Base-by-base conservation (phyloP, 2,888 invertebrate species). In the Apocheima hispidaria region DNA sequence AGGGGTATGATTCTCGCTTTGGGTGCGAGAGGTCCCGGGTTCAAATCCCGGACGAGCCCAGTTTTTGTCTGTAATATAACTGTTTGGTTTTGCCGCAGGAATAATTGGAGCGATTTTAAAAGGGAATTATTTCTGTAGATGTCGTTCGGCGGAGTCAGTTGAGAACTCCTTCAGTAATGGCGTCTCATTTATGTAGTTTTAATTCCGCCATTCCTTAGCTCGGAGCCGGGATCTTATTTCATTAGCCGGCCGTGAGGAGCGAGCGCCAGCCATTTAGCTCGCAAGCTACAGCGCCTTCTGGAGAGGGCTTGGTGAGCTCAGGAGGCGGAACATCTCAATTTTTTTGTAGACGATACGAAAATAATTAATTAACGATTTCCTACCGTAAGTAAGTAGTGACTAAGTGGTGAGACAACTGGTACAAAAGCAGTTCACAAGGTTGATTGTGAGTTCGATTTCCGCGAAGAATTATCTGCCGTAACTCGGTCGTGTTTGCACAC, bases 1-100 rank as follows among this genome's bases (percentile, higher is more conserved):
- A 92, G 90, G 90, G 92, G 92, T 92, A 92, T 93, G 92, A 92
- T 93, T 92, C 87, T 92, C 92, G 91, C 91, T 93, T 93, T 86
- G 92, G 92, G 91, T 93, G 92, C 91, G 92, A 92, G 92, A 92
- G 93, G 92, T 92, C 90, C 89, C 89, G 90, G 88, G 89, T 92
- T 92, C 91, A 91, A 93, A 92, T 92, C 92, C 92, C 92, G 92
- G 91, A 90, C 91, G 90, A 92, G 92, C 91, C 92, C 91, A 50
- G 30, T 58, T 58, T 49, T 62, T 12, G 26, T 41, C 16, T 52
- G 28, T 40, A 30, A 20, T 20, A 28, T 9, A 44, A n/a, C 44
- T 16, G 44, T 23, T 26, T 14, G 23, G 44, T 30, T 30, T 30
- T 46, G 30, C 30, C 6, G 10, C 51, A 51, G 56, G 35, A 61